Percentiles rank a stretch among this genome's conserved stretches.
Conservation (phyloP, 2,797 vertebrate species). For the Erpetoichthys calabaricus region DNA sequence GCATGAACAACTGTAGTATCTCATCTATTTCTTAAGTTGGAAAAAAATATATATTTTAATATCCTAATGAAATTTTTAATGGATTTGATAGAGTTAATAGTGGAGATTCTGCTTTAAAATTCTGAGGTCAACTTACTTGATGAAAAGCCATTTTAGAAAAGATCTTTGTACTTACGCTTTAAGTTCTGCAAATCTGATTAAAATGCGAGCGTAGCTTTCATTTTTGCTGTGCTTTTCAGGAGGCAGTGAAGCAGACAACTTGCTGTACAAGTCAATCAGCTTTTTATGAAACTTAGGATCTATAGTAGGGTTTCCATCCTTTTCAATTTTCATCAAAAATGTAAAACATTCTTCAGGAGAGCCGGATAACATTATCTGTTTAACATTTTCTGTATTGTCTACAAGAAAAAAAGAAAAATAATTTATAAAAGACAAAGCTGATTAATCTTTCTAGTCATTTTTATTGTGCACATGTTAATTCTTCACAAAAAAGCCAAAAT, state of each 20-base stretch:
- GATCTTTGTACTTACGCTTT: conserved; percentile 64
- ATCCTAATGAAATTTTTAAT: not conserved
- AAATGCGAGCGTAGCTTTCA: conserved; percentile 79
- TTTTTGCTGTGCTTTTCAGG: conserved; percentile 67
- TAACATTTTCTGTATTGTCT: conserved; percentile 86
- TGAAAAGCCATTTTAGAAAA: not conserved
- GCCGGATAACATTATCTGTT: conserved; percentile 68
- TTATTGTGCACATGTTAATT: too few species aligned
- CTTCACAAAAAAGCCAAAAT: too few species aligned
- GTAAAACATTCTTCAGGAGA: conserved; percentile 70
- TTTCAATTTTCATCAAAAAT: conserved; percentile 71
- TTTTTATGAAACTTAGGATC: conserved; percentile 56
- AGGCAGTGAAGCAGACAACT: conserved; percentile 70
- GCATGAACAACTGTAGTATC: too few species aligned
- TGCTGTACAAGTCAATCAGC: conserved; percentile 68
- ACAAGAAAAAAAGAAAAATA: conserved; percentile 17
- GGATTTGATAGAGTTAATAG: not conserved
- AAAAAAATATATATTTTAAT: not conserved
- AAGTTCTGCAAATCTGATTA: conserved; percentile 84
- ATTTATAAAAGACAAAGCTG: not conserved
- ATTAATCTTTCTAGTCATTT: too few species aligned
- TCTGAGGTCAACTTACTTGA: too few species aligned
- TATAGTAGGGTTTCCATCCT: conserved; percentile 54
- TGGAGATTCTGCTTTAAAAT: not conserved
- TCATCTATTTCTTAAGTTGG: too few species aligned